Evolutionary conservation across 2,113 vertebrate species (phyloP), one percentile per base, ranked within the genome.

Genomic region (Pelmatolapia mariae): DNA sequence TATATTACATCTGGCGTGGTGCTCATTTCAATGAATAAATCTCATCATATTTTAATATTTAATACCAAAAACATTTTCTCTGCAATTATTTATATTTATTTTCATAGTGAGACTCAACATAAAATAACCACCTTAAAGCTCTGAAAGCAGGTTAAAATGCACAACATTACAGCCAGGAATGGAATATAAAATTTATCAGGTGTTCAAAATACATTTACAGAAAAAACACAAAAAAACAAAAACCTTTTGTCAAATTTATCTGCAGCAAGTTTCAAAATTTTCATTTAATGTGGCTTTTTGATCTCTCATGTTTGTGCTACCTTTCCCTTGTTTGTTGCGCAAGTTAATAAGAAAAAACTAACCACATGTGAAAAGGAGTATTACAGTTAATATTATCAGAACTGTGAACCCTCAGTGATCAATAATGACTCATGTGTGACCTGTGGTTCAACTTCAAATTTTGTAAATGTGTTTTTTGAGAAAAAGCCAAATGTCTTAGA

Each of bases 291-390:
- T 2, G 56, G 56, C 24, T 29, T 59, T 59, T 59, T 59, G 56
- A 0, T 16, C 13, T 59, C 24, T 59, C 56, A 16, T 9, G 24
- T 59, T 59, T 29, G 1, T 59, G 12, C 56, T 29, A 16, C 13
- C 24, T 29, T 59, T 59, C 13, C 26, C 26, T 57, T 59, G 50
- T n/a, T 53, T 53, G 50, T 10, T 53, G 13, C 1, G 0, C 4
- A 59, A 59, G 56, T 59, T 59, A 59, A 0, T 16, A 59, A 59
- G 24, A 29, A 59, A 5, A 53, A 59, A 59, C 13, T 16, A 57
- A 16, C 24, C 5, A 57, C 7, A 1, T 16, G 15, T 29, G 16
- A 59, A 59, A 59, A 59, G 13, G 3, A 59, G 13, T 59, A 59
- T 59, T 59, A 1, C 24, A 29, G 56, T 9, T 59, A 59, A 29